Base-by-base conservation (phyloP, 2,797 vertebrate genomes). In the Atherinosoma microstoma region DNA sequence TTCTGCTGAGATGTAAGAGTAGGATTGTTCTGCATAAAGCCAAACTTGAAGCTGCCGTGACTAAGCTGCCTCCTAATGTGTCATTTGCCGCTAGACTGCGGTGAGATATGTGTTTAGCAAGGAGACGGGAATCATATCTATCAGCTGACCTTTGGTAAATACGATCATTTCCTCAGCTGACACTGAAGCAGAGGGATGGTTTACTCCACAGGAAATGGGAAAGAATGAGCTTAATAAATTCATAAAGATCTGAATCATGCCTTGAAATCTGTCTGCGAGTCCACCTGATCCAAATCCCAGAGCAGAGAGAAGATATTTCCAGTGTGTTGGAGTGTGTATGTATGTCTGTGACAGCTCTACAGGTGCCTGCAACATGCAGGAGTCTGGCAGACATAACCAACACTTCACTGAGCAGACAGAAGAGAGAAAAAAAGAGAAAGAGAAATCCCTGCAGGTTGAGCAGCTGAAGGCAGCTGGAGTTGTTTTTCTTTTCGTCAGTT, bases 401-500 rank as follows among this genome's bases (percentile, higher is more conserved):
- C 69, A 68, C 35, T 53, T 62, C 77, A 82, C 61, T 45, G 58
- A 78, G 67, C 45, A 80, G 74, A 60, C 56, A 65, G 51, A 27
- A n/a, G 29, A 61, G 15, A 29, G 45, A 29, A 29, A 30, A 49
- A 42, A 57, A 20, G 16, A 45, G 36, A 22, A 6, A 64, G 58
- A 62, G 20, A 73, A 67, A 56, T 75, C 71, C 68, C 73, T 74
- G 56, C 69, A 74, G 77, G 78, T 61, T 67, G 70, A 80, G 69
- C 5, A 40, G 69, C 79, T 78, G 76, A 77, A 65, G 70, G 72
- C 78, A 64, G 80, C 81, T 83, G 60, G 67, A 85, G 74, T 64
- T 80, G 87, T 86, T 88, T 81, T 83, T 76, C 58, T 64, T 67
- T 54, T 36, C 53, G 72, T 83, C 57, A 49, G 24, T 36, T 51